Percentiles rank a stretch among this genome's conserved stretches.
phyloP scores from a whole-genome alignment of 2,888 invertebrate genomes.

The Xylota segnis region DNA sequence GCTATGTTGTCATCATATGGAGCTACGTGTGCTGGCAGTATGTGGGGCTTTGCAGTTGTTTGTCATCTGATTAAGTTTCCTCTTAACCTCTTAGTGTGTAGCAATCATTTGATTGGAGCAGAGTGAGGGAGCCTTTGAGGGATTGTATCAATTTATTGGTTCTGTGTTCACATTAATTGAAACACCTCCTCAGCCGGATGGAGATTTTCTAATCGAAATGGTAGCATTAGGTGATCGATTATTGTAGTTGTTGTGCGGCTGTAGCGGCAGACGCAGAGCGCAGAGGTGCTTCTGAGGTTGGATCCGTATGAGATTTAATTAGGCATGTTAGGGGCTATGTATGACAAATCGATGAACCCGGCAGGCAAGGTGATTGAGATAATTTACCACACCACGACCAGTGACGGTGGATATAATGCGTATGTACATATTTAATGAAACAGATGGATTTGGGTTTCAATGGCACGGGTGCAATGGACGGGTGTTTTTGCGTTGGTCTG shows the following conservation, averaged over 20 bases:
- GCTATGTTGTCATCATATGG: conserved; percentile 36
- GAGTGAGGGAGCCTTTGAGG: not conserved
- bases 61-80: conserved; percentile 57
- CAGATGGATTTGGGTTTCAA: not conserved
- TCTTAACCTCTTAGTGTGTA: not conserved
- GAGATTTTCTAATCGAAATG: not conserved
- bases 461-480: conserved; percentile 3
- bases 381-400: not conserved
- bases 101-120: not conserved
- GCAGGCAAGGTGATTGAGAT: not conserved
- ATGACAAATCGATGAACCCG: conserved; percentile 1
- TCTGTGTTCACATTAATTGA: not conserved
- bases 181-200: not conserved
- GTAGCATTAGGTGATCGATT: not conserved
- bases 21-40: not conserved
- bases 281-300: no score
- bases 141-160: not conserved
- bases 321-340: not conserved
- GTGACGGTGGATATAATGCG: no score
- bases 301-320: not conserved
- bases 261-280: not conserved
- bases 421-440: no score
- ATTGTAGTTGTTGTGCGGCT: not conserved
- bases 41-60: conserved; percentile 22
- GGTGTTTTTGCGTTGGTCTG: not conserved